Percentiles rank a stretch among this genome's conserved stretches.
These are phyloP conservation scores for Anser cygnoides DNA, from an alignment of 2,113 vertebrate species.

Conservation along the genomic window DNA sequence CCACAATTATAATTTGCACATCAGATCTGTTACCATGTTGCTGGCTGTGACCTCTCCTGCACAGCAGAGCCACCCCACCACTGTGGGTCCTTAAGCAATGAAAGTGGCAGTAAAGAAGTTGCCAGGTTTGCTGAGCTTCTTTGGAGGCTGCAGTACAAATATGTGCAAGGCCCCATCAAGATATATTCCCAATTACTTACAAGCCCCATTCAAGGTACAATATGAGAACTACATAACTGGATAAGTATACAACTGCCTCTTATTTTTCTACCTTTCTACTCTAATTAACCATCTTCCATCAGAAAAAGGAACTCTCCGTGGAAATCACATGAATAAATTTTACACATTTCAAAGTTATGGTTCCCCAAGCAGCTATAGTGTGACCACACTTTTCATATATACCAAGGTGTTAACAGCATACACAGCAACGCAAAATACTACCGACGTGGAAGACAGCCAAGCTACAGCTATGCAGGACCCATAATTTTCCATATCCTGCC, in stretches of 20 bases:
- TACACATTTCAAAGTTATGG: constrained; percentile 2
- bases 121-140: background rate
- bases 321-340: constrained; percentile 10
- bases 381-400: constrained; percentile 43
- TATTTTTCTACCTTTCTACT: background rate
- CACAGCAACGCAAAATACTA: constrained; percentile 43
- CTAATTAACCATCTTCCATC: background rate
- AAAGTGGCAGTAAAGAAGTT: background rate
- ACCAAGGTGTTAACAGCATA: constrained; percentile 61
- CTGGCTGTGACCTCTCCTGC: background rate
- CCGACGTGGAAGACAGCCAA: constrained; percentile 5
- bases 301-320: background rate
- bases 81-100: fast-evolving
- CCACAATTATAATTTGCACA: background rate
- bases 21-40: background rate
- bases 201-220: background rate
- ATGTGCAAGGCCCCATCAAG: background rate
- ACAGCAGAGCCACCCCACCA: background rate
- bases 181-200: background rate
- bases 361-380: constrained; percentile 10
- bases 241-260: background rate
- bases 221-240: background rate
- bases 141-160: background rate
- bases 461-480: constrained; percentile 1
- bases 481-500: constrained; percentile 30